Conservation (phyloP, 2,113 vertebrate species). For the Myotis yumanensis region DNA sequence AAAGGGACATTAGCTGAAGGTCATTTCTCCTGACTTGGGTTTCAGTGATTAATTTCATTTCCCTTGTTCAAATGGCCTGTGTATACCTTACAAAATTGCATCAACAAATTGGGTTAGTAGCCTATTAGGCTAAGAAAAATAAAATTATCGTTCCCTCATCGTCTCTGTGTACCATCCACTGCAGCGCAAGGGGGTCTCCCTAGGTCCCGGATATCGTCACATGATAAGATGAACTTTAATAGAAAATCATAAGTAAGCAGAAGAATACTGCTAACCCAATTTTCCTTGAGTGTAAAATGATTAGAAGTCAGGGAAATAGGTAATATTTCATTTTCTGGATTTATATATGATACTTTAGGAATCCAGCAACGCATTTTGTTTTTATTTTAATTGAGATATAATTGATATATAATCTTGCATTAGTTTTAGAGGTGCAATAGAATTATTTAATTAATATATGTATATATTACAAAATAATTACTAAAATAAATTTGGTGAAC, state of each 20-base stretch:
- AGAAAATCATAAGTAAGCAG: slow-evolving; percentile 35
- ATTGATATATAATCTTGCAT: neutral
- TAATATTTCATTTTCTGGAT: neutral
- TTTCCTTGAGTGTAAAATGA: neutral
- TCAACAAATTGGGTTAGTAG: slow-evolving; percentile 65
- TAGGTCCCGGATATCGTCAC: neutral
- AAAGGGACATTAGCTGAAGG: slow-evolving; percentile 60
- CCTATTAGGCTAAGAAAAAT: slow-evolving; percentile 66
- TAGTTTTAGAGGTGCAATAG: neutral
- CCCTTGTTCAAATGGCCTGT: slow-evolving; percentile 40
- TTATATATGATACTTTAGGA: neutral
- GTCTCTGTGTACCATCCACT: neutral
- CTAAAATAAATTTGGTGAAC: neutral
- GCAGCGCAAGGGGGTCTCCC: neutral
- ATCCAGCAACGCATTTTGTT: neutral
- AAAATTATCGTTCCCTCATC: neutral
- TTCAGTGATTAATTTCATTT: slow-evolving; percentile 67
- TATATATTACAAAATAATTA: neutral
- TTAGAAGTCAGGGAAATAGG: slow-evolving; percentile 41
- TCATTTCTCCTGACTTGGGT: slow-evolving; percentile 56
- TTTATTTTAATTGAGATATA: neutral
- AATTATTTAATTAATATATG: neutral
- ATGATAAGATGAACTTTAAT: slow-evolving; percentile 46
- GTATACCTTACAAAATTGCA: slow-evolving; percentile 57
- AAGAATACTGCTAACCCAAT: neutral